Conservation (phyloP, 2,797 vertebrate genomes). For the Melanotaenia pygmaea region DNA sequence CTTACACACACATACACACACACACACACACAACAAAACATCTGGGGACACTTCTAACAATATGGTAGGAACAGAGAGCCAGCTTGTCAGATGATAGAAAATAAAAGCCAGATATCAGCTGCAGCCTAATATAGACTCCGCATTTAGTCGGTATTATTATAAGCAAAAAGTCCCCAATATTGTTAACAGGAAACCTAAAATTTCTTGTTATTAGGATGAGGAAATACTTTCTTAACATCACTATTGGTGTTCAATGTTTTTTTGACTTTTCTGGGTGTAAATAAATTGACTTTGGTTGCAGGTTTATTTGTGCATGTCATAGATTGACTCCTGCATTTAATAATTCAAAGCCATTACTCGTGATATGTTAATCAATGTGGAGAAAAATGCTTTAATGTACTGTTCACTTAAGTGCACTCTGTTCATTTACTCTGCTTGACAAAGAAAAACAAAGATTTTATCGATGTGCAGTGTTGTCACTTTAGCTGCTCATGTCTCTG, state of each 20-base stretch:
- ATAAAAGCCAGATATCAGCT: conserved; percentile 19
- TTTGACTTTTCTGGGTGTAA: conserved; percentile 2
- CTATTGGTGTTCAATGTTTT: conserved; percentile 28
- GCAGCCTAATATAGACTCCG: conserved; percentile 33
- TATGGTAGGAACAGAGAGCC: conserved; percentile 48
- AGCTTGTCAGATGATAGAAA: conserved; percentile 11
- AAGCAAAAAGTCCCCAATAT: not conserved
- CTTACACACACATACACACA: not conserved
- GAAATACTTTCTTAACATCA: conserved; percentile 32
- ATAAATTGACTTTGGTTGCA: conserved; percentile 27
- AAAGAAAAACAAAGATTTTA: conserved; percentile 28
- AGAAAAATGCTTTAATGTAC: conserved; percentile 25
- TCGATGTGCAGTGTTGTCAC: conserved; percentile 21
- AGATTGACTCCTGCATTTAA: conserved; percentile 7
- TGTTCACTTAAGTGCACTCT: conserved; percentile 37
- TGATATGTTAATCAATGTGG: conserved; percentile 29
- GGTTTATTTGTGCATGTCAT: conserved; percentile 15
- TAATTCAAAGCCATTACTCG: conserved; percentile 19
- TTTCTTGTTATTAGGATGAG: conserved; percentile 4
- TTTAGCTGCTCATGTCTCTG: conserved; percentile 21
- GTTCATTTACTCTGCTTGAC: conserved; percentile 24
- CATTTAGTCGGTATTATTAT: conserved; percentile 8
- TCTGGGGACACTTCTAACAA: conserved; percentile 53
- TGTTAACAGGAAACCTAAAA: not conserved
- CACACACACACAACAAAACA: conserved; percentile 48